Conservation (phyloP, 2,113 vertebrate genomes). For the Felis chaus region DNA sequence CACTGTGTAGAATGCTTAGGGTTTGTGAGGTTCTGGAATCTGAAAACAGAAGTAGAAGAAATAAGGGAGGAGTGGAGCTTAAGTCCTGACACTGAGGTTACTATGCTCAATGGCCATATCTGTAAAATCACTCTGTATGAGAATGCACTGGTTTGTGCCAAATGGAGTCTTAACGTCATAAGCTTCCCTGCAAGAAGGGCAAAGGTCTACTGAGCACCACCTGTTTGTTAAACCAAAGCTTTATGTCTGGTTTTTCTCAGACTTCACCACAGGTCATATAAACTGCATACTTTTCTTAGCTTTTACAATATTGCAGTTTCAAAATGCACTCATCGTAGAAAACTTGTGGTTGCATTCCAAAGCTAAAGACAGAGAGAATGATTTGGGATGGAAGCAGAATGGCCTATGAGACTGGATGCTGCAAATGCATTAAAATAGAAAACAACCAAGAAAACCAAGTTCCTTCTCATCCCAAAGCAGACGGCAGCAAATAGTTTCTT, state of each 20-base stretch:
- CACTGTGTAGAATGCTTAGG: not conserved
- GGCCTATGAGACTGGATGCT: not conserved
- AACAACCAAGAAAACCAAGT: not conserved
- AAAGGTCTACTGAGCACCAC: not conserved
- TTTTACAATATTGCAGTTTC: not conserved
- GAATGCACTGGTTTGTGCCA: not conserved
- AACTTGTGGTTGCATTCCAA: not conserved
- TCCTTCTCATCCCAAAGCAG: not conserved
- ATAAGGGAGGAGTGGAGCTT: not conserved
- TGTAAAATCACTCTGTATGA: not conserved
- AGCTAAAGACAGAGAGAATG: not conserved
- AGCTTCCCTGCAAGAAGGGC: not conserved
- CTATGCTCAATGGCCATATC: not conserved
- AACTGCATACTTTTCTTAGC: not conserved
- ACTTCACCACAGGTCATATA: not conserved
- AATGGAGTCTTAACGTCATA: not conserved
- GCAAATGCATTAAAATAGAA: not conserved
- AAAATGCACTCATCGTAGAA: not conserved
- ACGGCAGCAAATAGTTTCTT: not conserved
- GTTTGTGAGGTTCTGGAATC: not conserved
- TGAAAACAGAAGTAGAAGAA: constrained; percentile 8
- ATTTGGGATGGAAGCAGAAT: not conserved
- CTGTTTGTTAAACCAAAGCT: constrained; percentile 1
- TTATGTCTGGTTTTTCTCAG: not conserved
- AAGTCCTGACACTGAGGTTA: not conserved